Evolutionary conservation across 2,888 invertebrate genomes (phyloP), one percentile per base, ranked within the genome.

Genomic region (Ophioninae sp.): DNA sequence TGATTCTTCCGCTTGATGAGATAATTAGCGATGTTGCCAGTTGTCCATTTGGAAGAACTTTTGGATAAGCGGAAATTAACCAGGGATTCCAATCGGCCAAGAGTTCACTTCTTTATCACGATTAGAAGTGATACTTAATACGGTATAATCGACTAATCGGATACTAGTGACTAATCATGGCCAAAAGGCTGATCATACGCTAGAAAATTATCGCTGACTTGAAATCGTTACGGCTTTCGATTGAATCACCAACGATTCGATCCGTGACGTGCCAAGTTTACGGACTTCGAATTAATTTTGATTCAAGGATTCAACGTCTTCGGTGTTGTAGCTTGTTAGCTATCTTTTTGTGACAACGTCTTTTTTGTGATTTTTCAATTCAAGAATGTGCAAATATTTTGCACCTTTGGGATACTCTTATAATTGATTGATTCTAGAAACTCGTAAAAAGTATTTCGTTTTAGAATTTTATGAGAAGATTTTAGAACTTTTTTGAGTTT

Each of bases 1-100:
- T 75, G 37, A 72, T 77, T 74, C 64, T 78, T 69, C 10, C 65
- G 75, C 73, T 83, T 88, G 89, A 89, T 86, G 87, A 88, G 90
- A 86, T 88, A 87, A 89, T 86, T 82, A 86, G 76, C 83, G 13
- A 50, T 13, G 50, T 17, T 50, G 17, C 50, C 13, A 50, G 50
- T 10, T 13, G 13, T 13, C 50, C 10, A 68, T 69, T 41, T 61
- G 50, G 17, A 6, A 50, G 13, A 50, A 50, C 50, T 50, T 17
- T 1, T 3, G 13, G 50, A 50, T 50, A 50, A 50, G 50, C 50
- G 6, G 13, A 50, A 50, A 50, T 5, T 13, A 50, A 50, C 50
- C 5, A 13, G 17, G 13, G 76, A 59, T 68, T 68, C 67, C 39
- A 41, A 76, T 56, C 10, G 57, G 21, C 21, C 10, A 30, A 30